phyloP scores from a whole-genome alignment of 1,140 invertebrate species.

The Hermatobates lingyangjiaoensis region DNA sequence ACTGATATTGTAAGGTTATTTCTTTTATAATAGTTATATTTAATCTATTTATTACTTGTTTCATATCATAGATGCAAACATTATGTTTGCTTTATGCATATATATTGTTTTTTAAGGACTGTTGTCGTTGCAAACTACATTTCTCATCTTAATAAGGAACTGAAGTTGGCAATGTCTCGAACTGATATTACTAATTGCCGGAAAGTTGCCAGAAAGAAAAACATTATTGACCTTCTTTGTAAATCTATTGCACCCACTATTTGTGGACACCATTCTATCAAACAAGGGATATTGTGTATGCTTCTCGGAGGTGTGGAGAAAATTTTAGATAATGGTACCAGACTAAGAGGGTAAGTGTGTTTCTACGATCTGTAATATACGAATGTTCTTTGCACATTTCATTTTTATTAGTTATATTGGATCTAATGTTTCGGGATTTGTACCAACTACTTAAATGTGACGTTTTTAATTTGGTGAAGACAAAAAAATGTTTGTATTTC shows the following conservation, averaged over 20 bases:
- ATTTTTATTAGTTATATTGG: not conserved
- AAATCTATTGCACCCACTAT: constrained; percentile 94
- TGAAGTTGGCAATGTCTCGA: constrained; percentile 55
- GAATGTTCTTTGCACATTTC: not conserved
- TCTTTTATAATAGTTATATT: not conserved
- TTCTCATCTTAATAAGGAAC: constrained; percentile 75
- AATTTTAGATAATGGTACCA: constrained; percentile 82
- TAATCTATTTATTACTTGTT: not conserved
- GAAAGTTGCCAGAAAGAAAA: constrained; percentile 54
- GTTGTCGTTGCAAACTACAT: constrained; percentile 89
- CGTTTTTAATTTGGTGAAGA: no score
- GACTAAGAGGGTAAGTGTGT: constrained; percentile 63
- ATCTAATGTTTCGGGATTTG: no score
- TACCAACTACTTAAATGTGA: no score
- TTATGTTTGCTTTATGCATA: no score
- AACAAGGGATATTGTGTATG: constrained; percentile 90
- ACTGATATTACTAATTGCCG: constrained; percentile 85
- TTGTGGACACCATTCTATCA: constrained; percentile 91
- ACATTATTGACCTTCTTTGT: constrained; percentile 80
- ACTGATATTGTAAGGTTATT: no score
- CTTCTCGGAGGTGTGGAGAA: constrained; percentile 93
- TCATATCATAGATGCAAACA: no score
- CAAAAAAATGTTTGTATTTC: no score
- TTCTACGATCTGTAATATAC: not conserved
- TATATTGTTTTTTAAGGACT: constrained; percentile 57